A percentile compares a stretch with the other conserved stretches of the same genome.
phyloP scores from a whole-genome alignment of 2,888 invertebrate genomes.

The Anthrax anthrax region DNA sequence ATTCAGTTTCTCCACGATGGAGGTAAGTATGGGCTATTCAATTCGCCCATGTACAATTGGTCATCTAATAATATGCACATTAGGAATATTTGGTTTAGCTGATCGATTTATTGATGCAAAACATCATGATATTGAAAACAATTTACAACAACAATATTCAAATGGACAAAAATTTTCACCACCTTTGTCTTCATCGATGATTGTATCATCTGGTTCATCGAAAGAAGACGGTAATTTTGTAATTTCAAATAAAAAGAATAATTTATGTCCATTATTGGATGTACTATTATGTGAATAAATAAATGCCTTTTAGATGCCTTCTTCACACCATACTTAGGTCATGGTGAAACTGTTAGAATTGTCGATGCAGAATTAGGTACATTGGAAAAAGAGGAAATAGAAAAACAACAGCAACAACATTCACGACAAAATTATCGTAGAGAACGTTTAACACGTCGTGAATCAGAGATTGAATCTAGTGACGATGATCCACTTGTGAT shows the following conservation, averaged over 20 bases:
- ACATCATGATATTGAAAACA: constrained; percentile 11
- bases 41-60: constrained; percentile 12
- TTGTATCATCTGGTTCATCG: constrained; percentile 5
- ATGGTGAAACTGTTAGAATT: constrained; percentile 41
- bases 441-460: constrained; percentile 27
- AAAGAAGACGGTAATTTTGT: constrained; percentile 12
- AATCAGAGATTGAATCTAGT: constrained; percentile 32
- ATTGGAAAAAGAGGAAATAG: constrained; percentile 27
- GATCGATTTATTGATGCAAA: constrained; percentile 11
- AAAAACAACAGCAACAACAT: constrained; percentile 7
- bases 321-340: constrained; percentile 38
- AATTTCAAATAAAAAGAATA: not conserved
- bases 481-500: constrained; percentile 59
- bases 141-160: constrained; percentile 4
- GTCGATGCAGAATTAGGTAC: constrained; percentile 42
- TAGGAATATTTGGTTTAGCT: constrained; percentile 12
- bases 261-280: not conserved
- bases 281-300: no score
- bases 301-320: constrained; percentile 13
- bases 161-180: constrained; percentile 7
- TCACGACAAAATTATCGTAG: constrained; percentile 26
- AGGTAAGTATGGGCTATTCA: constrained; percentile 12
- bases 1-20: constrained; percentile 14
- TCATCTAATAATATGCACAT: constrained; percentile 12
- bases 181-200: constrained; percentile 6